Conservation (phyloP, 2,888 invertebrate genomes). For the Gonocerus acuteangulatus region DNA sequence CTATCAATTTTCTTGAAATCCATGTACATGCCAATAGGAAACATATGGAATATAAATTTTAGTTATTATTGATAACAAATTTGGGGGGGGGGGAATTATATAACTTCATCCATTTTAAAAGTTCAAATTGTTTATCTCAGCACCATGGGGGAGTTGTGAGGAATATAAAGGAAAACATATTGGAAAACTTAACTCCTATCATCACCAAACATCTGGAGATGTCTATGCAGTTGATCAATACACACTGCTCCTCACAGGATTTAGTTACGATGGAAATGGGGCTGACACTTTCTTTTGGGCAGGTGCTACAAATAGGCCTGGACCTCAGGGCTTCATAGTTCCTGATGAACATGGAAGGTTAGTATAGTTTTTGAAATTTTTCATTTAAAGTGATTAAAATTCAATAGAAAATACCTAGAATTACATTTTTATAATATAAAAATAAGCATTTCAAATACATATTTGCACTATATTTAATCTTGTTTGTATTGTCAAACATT, state of each 20-base stretch:
- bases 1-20: no score
- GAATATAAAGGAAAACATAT: conserved; percentile 72
- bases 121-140: no score
- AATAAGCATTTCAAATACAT: no score
- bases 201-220: conserved; percentile 83
- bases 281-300: conserved; percentile 91
- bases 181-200: conserved; percentile 81
- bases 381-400: not conserved
- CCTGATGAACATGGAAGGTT: conserved; percentile 81
- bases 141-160: conserved; percentile 43
- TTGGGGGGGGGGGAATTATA: no score
- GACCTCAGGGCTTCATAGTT: conserved; percentile 85
- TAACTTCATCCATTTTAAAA: no score
- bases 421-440: no score
- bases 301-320: conserved; percentile 76
- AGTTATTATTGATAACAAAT: no score
- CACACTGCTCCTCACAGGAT: conserved; percentile 68
- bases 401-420: not conserved
- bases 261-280: conserved; percentile 85
- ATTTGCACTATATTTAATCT: no score
- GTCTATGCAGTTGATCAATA: conserved; percentile 82
- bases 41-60: no score
- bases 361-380: conserved; percentile 41
- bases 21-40: no score
- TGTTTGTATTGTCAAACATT: no score